Conservation (phyloP, 2,888 invertebrate species). For the Platycheirus albimanus region DNA sequence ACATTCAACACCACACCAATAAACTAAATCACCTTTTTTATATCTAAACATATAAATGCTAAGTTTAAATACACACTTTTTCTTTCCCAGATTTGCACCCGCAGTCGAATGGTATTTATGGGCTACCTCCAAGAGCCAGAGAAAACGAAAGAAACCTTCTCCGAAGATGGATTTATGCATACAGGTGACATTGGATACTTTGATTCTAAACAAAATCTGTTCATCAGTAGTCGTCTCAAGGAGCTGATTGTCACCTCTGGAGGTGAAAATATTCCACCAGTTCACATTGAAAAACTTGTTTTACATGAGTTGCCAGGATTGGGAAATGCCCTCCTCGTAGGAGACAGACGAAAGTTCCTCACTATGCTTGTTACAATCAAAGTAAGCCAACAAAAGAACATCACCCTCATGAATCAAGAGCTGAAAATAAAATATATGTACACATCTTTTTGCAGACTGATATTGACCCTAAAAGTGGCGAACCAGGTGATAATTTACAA, state of each 20-base stretch:
- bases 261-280: slow-evolving; percentile 95
- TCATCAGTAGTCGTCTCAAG: slow-evolving; percentile 89
- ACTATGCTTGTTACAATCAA: slow-evolving; percentile 92
- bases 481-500: slow-evolving; percentile 88
- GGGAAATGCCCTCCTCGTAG: slow-evolving; percentile 93
- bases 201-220: slow-evolving; percentile 88
- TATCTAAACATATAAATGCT: no score
- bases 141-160: slow-evolving; percentile 89
- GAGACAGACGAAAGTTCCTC: slow-evolving; percentile 93
- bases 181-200: slow-evolving; percentile 93
- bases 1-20: no score
- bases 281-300: slow-evolving; percentile 91
- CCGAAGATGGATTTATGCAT: slow-evolving; percentile 91
- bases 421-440: neutral
- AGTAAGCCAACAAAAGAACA: slow-evolving; percentile 82
- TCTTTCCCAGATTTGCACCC: slow-evolving; percentile 86
- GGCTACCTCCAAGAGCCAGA: slow-evolving; percentile 89
- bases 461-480: slow-evolving; percentile 87
- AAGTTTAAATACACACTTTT: no score
- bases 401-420: slow-evolving; percentile 4
- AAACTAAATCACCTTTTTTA: no score
- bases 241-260: slow-evolving; percentile 97
- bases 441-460: slow-evolving; percentile 84
- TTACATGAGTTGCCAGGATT: slow-evolving; percentile 89
- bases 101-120: slow-evolving; percentile 95